Evolutionary conservation across 2,888 invertebrate species (phyloP), one percentile per base, ranked within the genome.

Genomic region (Temnothorax rugatulus): DNA sequence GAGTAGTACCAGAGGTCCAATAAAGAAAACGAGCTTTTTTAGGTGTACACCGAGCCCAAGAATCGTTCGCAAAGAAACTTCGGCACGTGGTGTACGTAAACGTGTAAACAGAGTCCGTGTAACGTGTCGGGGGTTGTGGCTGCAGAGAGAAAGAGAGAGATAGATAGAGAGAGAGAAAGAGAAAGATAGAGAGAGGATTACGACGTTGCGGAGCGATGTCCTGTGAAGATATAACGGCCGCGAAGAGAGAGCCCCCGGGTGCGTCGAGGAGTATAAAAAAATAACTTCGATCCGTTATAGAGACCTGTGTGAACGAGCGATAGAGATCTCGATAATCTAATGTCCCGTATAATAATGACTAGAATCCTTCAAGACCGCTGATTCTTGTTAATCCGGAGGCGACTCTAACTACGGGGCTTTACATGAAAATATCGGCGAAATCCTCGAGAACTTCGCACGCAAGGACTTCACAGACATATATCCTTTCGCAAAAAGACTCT

Each of bases 81-180:
- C 79, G 73, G 82, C 77, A 77, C 79, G 29, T 75, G 52, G 52
- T 63, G 68, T 82, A 84, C 82, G 84, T 82, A 85, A 82, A 83
- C 89, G 89, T 89, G 89, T 89, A 89, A 89, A 89, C 89, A 89
- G 69, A 88, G 89, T 90, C 89, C 84, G 88, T 89, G 89, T 88
- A 88, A 89, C 66, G 74, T 73, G 59, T 73, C 59, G 15, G 13
- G 13, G 59, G 34, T 59, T 38, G 59, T 59, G 38, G 38, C 59
- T 81, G 64, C 34, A 50, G 63, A 63, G 41, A 63, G 9, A 66
- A 0, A 66, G 4, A 64, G 15, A 64, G 21, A 64, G 0, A 66
- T 8, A 66, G 15, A 66, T 41, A 41, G 13, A 64, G 15, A 64
- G 41, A 64, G 64, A 64, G 7, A 44, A 21, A 59, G 59, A 59